Evolutionary conservation across 2,113 vertebrate species (phyloP), one percentile per base, ranked within the genome.

Genomic region (Callospermophilus lateralis): DNA sequence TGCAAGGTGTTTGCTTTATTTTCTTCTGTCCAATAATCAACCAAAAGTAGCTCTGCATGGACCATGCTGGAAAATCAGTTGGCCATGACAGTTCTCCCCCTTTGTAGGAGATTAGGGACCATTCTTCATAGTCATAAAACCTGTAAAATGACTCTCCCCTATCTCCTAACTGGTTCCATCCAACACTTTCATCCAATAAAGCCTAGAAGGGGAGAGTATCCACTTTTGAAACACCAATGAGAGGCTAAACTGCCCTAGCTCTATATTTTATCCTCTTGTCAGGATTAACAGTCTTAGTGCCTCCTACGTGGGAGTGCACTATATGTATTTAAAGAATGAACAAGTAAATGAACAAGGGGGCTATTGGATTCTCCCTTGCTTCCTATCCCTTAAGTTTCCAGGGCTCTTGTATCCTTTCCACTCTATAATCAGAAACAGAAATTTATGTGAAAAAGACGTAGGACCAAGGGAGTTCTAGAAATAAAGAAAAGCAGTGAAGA

Each of bases 351-450:
- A 65, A 94, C 58, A 22, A 92, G 8, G 4, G 10, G 8, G 6
- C 39, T 84, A 15, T 3, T 74, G 28, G 42, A 80, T 48, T 26
- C 0, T 34, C 55, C 15, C 11, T 92, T 48, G 45, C 16, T 89
- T 97, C 37, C 22, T 84, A 65, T 9, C 15, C 55, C 92, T 95
- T 79, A 95, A 78, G 17, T 65, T 77, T 94, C 37, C 68, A 93
- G 78, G 26, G 24, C 19, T 78, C 72, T 92, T 8, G 22, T 4
- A 30, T 24, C 37, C 55, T 93, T 89, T 20, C 20, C 34, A 92
- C 15, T 10, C 37, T 20, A 83, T 10, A 84, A 39, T 9, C 1
- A 87, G 39, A 3, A 88, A 28, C 42, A 63, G 4, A 4, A 30
- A 42, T 81, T 93, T 89, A 15, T 34, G 51, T 10, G 13, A 93